A percentile compares a stretch with the other conserved stretches of the same genome.
phyloP scores from a whole-genome alignment of 30 jellyfish, hydroid and myxozoan species.

The Aurelia sp. region DNA sequence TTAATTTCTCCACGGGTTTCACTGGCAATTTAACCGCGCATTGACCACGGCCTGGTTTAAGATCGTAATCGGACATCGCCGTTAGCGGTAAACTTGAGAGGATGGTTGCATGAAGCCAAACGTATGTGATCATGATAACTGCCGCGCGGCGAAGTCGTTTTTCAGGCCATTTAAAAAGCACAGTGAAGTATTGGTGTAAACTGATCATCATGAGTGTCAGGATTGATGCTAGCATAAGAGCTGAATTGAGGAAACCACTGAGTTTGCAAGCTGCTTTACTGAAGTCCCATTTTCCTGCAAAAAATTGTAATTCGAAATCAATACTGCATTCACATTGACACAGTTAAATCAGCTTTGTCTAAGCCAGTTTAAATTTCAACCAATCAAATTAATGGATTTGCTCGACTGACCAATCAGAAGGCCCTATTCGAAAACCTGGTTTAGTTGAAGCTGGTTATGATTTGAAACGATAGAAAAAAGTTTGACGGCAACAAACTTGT shows the following conservation, averaged over 20 bases:
- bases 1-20: conserved; percentile 48
- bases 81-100: conserved; percentile 69
- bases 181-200: conserved; percentile 78
- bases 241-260: conserved; percentile 69
- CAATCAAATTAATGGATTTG: too few relatives aligned
- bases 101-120: conserved; percentile 63
- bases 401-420: too few relatives aligned
- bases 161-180: conserved; percentile 68
- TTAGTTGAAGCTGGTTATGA: too few relatives aligned
- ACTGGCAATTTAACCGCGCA: conserved; percentile 71
- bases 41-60: conserved; percentile 81
- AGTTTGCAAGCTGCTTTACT: conserved; percentile 68
- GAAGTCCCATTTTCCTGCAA: conserved; percentile 77
- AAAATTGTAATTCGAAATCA: too few relatives aligned
- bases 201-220: conserved; percentile 74
- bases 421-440: too few relatives aligned
- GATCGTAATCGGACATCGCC: conserved; percentile 54
- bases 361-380: too few relatives aligned
- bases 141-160: conserved; percentile 70
- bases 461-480: too few relatives aligned
- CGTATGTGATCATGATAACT: conserved; percentile 53
- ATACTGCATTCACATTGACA: too few relatives aligned
- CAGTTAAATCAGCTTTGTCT: too few relatives aligned
- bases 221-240: conserved; percentile 68
- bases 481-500: too few relatives aligned